These are phyloP conservation scores for Bujurquina vittata DNA, from an alignment of 2,113 vertebrate genomes.

Conservation along the genomic window DNA sequence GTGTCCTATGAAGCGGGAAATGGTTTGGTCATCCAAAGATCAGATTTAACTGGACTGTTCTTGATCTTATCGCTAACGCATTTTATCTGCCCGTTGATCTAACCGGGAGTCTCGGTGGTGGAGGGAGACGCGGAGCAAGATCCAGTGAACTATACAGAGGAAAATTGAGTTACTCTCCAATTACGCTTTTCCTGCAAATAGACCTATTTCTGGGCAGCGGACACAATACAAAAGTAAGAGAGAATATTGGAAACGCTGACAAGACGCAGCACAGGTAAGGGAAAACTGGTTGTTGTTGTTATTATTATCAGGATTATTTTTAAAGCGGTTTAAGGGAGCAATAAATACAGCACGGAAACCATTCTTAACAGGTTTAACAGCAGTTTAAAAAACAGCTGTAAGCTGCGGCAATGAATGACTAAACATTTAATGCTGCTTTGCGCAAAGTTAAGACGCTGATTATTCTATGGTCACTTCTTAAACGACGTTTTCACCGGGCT, in stretches of 20 bases:
- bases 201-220: constrained; percentile 21
- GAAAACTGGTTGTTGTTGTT: background rate
- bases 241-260: constrained; percentile 17
- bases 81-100: constrained; percentile 34
- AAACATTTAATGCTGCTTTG: background rate
- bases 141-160: constrained; percentile 37
- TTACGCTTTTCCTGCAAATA: constrained; percentile 39
- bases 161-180: constrained; percentile 53
- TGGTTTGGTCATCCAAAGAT: constrained; percentile 16
- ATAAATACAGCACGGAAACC: background rate
- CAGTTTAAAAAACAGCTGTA: background rate
- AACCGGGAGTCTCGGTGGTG: constrained; percentile 18
- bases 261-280: constrained; percentile 53
- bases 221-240: constrained; percentile 33
- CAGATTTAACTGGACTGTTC: constrained; percentile 48
- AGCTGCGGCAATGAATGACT: constrained; percentile 14
- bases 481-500: background rate
- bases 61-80: constrained; percentile 30
- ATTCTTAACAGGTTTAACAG: background rate
- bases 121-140: constrained; percentile 37
- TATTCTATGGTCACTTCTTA: background rate
- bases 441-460: constrained; percentile 41
- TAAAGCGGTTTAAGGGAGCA: too few relatives aligned
- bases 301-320: background rate
- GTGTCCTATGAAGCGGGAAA: constrained; percentile 23